Evolutionary conservation across 2,888 invertebrate genomes (phyloP), one percentile per base, ranked within the genome.

Genomic region (Lepidochrysops patricia): DNA sequence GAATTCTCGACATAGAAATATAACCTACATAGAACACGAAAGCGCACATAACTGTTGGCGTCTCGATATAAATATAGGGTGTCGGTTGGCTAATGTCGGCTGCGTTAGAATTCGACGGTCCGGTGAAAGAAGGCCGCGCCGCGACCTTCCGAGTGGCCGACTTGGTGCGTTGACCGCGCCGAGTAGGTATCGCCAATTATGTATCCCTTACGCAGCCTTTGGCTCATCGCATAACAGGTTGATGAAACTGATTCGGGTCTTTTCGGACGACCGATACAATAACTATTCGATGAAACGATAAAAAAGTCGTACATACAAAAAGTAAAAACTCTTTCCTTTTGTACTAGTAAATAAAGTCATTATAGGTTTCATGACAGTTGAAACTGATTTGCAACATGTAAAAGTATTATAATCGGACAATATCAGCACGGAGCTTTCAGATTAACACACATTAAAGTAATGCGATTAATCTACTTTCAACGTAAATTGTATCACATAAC

Each of bases 1-100:
- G 76, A 79, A 80, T 81, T 77, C 72, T 78, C 80, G 87, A 74
- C 87, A 81, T 79, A 84, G 83, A 87, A 82, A 86, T 76, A 70
- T 81, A 84, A 80, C 84, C 88, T 80, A 85, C 85, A 82, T 86
- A 71, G 72, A 72, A 77, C 84, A 85, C 83, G 84, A 85, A 84
- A 86, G 82, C 76, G 78, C 76, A 80, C 74, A 79, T 85, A 85
- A 85, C 85, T 84, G 85, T 87, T 75, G 76, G 80, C 75, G 77
- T 77, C 80, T 82, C 74, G 81, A 75, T 79, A 80, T 84, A 85
- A 85, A 82, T 79, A 82, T 79, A 82, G 83, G 83, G 82, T 84
- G 79, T 73, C 75, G 79, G 69, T 71, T 19, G 32, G 27, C 25
- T 32, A 54, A 26, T 37, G 27, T 43, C 25, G 23, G 34, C 57